These are phyloP conservation scores for Stenodema calcarata DNA, from an alignment of 2,888 invertebrate species.

Conservation along the genomic window DNA sequence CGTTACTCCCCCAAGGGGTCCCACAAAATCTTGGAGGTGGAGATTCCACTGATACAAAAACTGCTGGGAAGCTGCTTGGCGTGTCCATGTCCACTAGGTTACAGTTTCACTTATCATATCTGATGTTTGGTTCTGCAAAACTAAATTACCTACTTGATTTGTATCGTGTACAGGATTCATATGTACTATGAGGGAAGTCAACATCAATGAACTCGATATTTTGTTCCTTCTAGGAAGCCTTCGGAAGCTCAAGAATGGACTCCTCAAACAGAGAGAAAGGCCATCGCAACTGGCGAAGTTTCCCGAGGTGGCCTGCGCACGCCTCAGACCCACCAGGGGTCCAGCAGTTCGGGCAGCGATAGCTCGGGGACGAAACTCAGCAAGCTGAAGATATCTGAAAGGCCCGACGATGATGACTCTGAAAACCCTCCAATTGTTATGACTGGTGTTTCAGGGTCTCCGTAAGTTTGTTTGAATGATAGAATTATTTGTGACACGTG, in stretches of 20 bases:
- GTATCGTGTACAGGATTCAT: no score
- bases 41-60: not conserved
- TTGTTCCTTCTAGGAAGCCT: not conserved
- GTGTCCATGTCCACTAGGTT: not conserved
- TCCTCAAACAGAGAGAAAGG: not conserved
- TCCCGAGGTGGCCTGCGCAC: not conserved
- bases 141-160: no score
- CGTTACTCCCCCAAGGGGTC: not conserved
- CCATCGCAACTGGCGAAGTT: not conserved
- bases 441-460: constrained; percentile 47
- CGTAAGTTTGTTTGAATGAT: constrained; percentile 18
- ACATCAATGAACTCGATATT: not conserved
- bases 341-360: not conserved
- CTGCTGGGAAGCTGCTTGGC: not conserved
- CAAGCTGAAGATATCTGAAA: not conserved
- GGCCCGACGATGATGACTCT: not conserved
- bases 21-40: not conserved
- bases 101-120: no score
- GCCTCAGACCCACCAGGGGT: not conserved
- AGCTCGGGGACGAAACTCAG: not conserved
- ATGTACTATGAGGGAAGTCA: no score
- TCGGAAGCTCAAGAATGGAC: not conserved
- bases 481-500: no score
- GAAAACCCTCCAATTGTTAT: constrained; percentile 47
- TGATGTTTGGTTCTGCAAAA: no score